Evolutionary conservation across 2,797 vertebrate genomes (phyloP).

Genomic region (Taenioides sp.): DNA sequence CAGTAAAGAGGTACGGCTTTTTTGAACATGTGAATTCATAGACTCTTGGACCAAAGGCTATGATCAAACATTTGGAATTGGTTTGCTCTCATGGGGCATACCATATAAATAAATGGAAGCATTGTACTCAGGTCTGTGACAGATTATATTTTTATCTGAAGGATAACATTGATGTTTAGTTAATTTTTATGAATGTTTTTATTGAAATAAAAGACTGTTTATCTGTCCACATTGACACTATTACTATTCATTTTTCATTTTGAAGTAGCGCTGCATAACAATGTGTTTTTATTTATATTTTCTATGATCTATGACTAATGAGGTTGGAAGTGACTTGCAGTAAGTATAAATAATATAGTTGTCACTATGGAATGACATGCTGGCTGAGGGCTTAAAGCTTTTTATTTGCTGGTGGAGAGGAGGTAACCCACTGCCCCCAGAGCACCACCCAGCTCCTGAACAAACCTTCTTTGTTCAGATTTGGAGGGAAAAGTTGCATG

Average conservation of each 20-base stretch:
- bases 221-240: no score
- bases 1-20: conserved; percentile 4
- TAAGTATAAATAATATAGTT: conserved; percentile 24
- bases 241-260: background rate
- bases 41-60: conserved; percentile 60
- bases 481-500: conserved; percentile 24
- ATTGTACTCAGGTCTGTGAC: background rate
- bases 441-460: conserved; percentile 33
- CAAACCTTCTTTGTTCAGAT: conserved; percentile 40
- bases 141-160: conserved; percentile 6
- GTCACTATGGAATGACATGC: background rate
- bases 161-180: background rate
- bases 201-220: conserved; percentile 23
- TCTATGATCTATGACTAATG: background rate
- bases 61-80: conserved; percentile 17
- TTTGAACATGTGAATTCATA: conserved; percentile 17
- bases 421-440: conserved; percentile 21
- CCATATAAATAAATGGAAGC: background rate
- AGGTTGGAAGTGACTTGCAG: background rate
- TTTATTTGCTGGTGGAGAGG: conserved; percentile 40
- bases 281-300: background rate
- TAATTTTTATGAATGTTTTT: conserved; percentile 16
- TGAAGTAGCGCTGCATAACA: background rate
- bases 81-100: conserved; percentile 6
- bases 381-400: conserved; percentile 27